A percentile compares a stretch with the other conserved stretches of the same genome.
Evolutionary conservation across 1,140 invertebrate genomes (phyloP).

Genomic region (Leptinotarsa texana): DNA sequence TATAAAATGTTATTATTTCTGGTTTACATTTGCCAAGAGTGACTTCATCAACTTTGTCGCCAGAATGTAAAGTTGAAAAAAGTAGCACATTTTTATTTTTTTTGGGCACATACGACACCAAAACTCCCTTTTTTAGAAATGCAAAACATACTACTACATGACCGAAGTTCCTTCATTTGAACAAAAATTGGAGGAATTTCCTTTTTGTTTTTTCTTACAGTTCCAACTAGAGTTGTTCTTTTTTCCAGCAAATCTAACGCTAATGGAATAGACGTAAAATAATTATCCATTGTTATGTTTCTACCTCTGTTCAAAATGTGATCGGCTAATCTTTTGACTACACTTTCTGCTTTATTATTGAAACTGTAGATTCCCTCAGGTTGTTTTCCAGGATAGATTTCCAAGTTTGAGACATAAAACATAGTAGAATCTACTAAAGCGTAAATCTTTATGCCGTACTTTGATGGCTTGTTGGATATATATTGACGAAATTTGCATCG

Average conservation of each 20-base stretch:
- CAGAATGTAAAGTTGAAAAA: conserved; percentile 42
- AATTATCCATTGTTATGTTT: conserved; percentile 25
- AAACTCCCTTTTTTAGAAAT: conserved; percentile 41
- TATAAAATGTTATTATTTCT: conserved; percentile 56
- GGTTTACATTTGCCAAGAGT: conserved; percentile 44
- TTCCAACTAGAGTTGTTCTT: conserved; percentile 50
- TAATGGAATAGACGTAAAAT: conserved; percentile 42
- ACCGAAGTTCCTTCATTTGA: no score
- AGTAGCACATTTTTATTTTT: conserved; percentile 41
- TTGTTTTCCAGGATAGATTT: conserved; percentile 27
- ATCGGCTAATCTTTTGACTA: conserved; percentile 8
- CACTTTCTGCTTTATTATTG: conserved; percentile 8
- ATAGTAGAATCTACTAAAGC: conserved; percentile 20
- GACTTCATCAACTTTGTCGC: conserved; percentile 35
- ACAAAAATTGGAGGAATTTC: conserved; percentile 47
- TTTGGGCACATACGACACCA: conserved; percentile 50
- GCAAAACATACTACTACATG: conserved; percentile 32
- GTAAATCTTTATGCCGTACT: conserved; percentile 30
- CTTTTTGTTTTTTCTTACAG: conserved; percentile 48
- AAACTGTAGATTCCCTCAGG: background rate
- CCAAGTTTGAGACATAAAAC: conserved; percentile 15
- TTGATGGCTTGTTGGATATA: conserved; percentile 23
- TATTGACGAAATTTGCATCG: conserved; percentile 26
- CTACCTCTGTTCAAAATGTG: background rate
- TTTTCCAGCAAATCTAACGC: conserved; percentile 42